Conservation (phyloP, 2,888 invertebrate genomes). For the Andricus quercusramuli region DNA sequence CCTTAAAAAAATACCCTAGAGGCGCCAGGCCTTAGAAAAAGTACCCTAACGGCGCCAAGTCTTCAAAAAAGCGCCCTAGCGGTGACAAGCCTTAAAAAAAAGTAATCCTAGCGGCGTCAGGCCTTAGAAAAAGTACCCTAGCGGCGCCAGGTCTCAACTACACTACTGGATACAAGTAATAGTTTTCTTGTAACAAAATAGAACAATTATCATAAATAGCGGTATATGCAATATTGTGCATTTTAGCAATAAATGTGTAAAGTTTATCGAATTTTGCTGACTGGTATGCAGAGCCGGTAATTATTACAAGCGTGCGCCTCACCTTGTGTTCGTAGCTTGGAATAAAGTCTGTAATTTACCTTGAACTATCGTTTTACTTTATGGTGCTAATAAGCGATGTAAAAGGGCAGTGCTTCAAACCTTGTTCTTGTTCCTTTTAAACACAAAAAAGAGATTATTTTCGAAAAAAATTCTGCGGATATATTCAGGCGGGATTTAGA, state of each 20-base stretch:
- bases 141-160: too few species aligned
- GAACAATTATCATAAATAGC: slow-evolving; percentile 17
- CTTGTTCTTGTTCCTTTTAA: neutral
- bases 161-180: too few species aligned
- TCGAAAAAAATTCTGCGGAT: neutral
- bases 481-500: neutral
- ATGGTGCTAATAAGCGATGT: slow-evolving; percentile 29
- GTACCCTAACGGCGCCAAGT: too few species aligned
- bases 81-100: too few species aligned
- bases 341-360: slow-evolving; percentile 39
- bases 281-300: slow-evolving; percentile 33
- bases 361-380: slow-evolving; percentile 39
- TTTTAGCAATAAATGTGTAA: slow-evolving; percentile 32
- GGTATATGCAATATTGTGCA: slow-evolving; percentile 4
- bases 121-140: too few species aligned
- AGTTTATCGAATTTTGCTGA: slow-evolving; percentile 22
- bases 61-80: too few species aligned
- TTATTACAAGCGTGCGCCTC: slow-evolving; percentile 7
- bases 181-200: neutral
- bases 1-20: too few species aligned
- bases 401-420: neutral
- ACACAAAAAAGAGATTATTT: neutral
- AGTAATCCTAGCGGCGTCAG: too few species aligned
- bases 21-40: too few species aligned
- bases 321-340: slow-evolving; percentile 20